These are phyloP conservation scores for Macropus fuliginosus DNA, from an alignment of 2,797 vertebrate genomes.

Conservation along the genomic window DNA sequence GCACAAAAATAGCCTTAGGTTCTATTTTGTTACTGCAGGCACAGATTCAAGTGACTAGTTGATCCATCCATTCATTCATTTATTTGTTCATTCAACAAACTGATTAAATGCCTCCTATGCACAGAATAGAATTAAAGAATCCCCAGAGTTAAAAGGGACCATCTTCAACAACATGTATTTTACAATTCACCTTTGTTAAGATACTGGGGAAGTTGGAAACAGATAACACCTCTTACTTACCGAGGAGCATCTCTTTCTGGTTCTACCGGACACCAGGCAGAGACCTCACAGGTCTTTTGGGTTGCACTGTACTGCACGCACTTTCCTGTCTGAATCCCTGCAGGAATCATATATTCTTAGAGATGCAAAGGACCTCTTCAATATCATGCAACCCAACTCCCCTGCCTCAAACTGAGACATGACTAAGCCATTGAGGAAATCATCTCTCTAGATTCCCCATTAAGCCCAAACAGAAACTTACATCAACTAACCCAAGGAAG, in stretches of 20 bases:
- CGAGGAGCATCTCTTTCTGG: slow-evolving; percentile 74
- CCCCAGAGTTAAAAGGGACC: neutral
- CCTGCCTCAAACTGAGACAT: neutral
- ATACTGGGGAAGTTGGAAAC: neutral
- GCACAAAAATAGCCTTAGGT: neutral
- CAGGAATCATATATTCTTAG: slow-evolving; percentile 33
- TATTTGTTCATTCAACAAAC: neutral
- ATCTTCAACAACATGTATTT: neutral
- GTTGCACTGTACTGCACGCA: slow-evolving; percentile 85
- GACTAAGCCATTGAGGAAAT: neutral
- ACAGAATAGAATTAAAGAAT: neutral
- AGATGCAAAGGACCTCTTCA: neutral
- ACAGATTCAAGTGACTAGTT: neutral
- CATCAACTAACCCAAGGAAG: neutral
- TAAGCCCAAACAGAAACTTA: neutral
- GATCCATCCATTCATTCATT: neutral
- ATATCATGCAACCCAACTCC: neutral
- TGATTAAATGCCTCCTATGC: neutral
- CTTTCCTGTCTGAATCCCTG: slow-evolving; percentile 89
- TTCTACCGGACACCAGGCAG: slow-evolving; percentile 90
- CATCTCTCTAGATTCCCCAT: neutral
- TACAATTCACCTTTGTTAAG: neutral
- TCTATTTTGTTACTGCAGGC: neutral
- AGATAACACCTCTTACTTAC: slow-evolving; percentile 78
- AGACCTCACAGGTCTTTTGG: slow-evolving; percentile 88